phyloP scores from a whole-genome alignment of 2,797 vertebrate genomes.

The Cuniculus paca region DNA sequence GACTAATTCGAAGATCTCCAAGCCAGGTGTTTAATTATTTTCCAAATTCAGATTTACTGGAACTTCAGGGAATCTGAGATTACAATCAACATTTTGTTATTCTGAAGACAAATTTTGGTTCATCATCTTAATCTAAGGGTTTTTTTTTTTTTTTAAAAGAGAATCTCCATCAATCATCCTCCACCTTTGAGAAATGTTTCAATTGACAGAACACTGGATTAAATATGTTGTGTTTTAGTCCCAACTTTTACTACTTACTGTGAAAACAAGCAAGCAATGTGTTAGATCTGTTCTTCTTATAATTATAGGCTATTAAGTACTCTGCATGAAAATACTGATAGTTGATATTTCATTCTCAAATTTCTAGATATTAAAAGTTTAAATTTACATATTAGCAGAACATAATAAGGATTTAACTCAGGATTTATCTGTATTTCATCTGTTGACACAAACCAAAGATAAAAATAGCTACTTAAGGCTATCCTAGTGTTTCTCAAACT shows the following conservation, averaged over 20 bases:
- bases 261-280: background rate
- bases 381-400: conserved; percentile 1
- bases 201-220: background rate
- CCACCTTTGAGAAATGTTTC: background rate
- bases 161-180: background rate
- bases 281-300: background rate
- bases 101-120: conserved; percentile 61
- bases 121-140: background rate
- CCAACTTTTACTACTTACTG: background rate
- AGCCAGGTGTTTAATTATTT: conserved; percentile 56
- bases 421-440: conserved; percentile 23
- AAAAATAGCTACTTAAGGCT: background rate
- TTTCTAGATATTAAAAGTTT: conserved; percentile 38
- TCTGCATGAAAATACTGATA: background rate
- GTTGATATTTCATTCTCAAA: background rate
- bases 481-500: conserved; percentile 33
- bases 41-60: conserved; percentile 52
- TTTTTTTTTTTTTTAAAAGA: conserved; percentile 16
- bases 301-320: background rate
- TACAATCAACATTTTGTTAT: conserved; percentile 50
- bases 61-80: conserved; percentile 35
- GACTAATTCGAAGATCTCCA: background rate
- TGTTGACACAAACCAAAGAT: conserved; percentile 29
- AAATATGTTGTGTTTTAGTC: background rate
- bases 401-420: conserved; percentile 37